Base-by-base conservation (phyloP, 2,888 invertebrate species). In the Agrochola lychnidis region DNA sequence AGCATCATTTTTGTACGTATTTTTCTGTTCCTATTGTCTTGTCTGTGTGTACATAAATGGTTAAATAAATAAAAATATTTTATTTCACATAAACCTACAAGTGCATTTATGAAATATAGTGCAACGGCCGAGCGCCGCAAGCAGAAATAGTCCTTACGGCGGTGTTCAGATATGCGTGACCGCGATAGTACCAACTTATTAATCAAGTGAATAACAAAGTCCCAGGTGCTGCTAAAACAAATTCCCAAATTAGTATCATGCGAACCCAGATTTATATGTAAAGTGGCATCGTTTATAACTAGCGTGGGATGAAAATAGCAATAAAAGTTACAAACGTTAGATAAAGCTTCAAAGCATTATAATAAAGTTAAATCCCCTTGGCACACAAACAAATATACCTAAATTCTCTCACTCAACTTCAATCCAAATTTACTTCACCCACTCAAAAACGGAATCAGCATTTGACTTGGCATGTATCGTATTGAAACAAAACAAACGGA, bases 401-500 rank as follows among this genome's bases (percentile, higher is more conserved):
- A 42, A 53, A 72, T n/a, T 9, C 30, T 36, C 36, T 25, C 61
- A 42, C 48, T 72, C 36, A 67, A 68, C n/a, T 63, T 42, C 22
- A 67, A 61, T 64, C 16, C 16, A 22, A 56, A 71, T 71, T 63
- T 53, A 14, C 14, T 78, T 42, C n/a, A 7, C 19, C 14, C 25
- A 56, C 51, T 12, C 40, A 14, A 61, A 64, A 73, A 64, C 19
- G 36, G 45, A 53, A 69, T 73, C 25, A 70, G 61, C 53, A 63
- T 76, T 63, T 73, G 72, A 75, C 71, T 80, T 64, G 40, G 59
- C 64, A 36, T 69, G 45, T 75, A 64, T 57, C 64, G 42, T 59
- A 68, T 80, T 42, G 30, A 75, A 84, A 70, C 57, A 74, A 64
- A 81, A 79, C 79, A 83, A 86, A 81, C 75, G 68, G 48, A 76